A percentile compares a stretch with the other conserved stretches of the same genome.
These are phyloP conservation scores for Amaurobius ferox DNA, from an alignment of 2,888 invertebrate genomes.

Conservation along the genomic window DNA sequence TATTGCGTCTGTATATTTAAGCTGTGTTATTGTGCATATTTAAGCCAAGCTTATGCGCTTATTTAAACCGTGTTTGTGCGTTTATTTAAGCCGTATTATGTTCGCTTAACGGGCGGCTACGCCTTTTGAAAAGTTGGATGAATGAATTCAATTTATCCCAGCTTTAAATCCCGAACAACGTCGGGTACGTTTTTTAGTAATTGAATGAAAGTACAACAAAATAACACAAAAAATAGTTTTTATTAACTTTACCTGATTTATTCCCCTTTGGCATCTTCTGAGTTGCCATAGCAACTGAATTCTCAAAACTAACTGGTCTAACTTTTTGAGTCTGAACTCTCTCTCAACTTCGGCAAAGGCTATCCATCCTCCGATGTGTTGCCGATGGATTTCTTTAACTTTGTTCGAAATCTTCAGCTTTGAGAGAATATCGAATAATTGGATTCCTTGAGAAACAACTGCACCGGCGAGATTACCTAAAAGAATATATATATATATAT, in stretches of 20 bases:
- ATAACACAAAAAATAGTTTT: no score
- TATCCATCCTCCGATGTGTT: slow-evolving; percentile 59
- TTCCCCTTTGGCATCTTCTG: slow-evolving; percentile 11
- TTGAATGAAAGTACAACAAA: no score
- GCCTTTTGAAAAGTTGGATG: no score
- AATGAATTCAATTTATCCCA: no score
- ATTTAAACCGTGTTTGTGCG: no score
- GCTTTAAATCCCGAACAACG: no score
- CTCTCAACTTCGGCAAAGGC: slow-evolving; percentile 46
- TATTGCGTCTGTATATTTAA: no score
- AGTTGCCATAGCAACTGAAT: slow-evolving; percentile 37
- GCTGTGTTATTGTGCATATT: no score
- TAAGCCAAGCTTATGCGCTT: no score
- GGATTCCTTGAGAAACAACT: slow-evolving; percentile 38
- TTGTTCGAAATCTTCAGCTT: slow-evolving; percentile 3
- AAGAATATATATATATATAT: not conserved
- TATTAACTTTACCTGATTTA: slow-evolving; percentile 37
- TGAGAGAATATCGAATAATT: not conserved
- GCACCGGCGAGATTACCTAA: slow-evolving; percentile 37
- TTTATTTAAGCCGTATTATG: no score
- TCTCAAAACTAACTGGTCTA: slow-evolving; percentile 20
- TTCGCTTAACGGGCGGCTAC: no score
- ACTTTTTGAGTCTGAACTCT: slow-evolving; percentile 30
- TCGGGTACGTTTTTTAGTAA: no score
- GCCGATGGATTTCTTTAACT: slow-evolving; percentile 14